These are phyloP conservation scores for Psophia crepitans DNA, from an alignment of 2,113 vertebrate genomes.

Conservation along the genomic window DNA sequence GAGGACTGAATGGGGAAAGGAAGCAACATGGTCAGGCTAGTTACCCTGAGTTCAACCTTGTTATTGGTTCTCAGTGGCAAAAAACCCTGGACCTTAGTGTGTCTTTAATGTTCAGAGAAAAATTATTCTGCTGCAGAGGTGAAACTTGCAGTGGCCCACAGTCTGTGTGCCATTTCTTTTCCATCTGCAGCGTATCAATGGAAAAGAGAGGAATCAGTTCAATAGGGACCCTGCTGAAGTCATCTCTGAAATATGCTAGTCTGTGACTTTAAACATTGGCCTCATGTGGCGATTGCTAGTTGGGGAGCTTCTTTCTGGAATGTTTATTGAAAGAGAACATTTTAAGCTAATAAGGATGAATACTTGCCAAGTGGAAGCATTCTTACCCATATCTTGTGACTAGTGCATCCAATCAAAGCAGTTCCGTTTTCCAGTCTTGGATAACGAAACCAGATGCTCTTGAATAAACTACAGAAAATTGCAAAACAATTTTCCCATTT, in stretches of 20 bases:
- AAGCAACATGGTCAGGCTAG: not conserved
- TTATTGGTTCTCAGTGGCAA: not conserved
- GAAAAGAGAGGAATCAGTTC: not conserved
- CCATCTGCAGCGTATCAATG: not conserved
- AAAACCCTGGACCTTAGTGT: accelerated
- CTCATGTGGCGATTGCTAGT: not conserved
- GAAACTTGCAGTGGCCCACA: not conserved
- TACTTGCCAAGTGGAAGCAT: conserved; percentile 23
- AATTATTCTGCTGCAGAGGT: not conserved
- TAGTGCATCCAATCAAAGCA: not conserved
- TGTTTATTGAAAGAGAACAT: conserved; percentile 21
- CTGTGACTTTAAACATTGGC: not conserved
- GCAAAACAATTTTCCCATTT: conserved; percentile 32
- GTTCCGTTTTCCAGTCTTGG: not conserved
- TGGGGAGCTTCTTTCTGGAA: not conserved
- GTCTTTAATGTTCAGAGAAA: not conserved
- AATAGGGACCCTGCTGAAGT: not conserved
- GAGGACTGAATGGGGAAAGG: not conserved
- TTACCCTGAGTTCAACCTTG: not conserved
- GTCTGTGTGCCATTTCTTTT: not conserved
- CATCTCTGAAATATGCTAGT: not conserved
- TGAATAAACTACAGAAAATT: conserved; percentile 23
- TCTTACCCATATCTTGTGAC: conserved; percentile 16
- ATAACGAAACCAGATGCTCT: conserved; percentile 47
- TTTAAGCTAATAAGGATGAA: not conserved